Conservation (phyloP, 2,888 invertebrate genomes). For the Thumatha senex region DNA sequence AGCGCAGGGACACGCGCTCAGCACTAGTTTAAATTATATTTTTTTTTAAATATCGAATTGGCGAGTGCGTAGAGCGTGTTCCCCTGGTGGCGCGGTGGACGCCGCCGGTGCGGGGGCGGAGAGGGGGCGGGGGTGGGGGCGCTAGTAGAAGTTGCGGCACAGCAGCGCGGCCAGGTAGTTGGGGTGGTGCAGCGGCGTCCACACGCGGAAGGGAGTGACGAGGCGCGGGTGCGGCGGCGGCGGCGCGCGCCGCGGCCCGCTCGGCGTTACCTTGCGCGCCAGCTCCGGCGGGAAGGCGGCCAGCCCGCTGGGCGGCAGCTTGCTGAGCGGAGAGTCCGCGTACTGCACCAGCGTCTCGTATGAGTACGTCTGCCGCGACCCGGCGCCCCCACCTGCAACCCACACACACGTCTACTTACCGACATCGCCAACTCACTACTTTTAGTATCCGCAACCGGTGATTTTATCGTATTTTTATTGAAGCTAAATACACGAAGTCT, state of each 20-base stretch:
- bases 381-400: constrained; percentile 49
- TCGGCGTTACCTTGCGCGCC: constrained; percentile 79
- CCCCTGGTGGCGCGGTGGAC: constrained; percentile 10
- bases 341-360: constrained; percentile 82
- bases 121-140: constrained; percentile 24
- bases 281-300: constrained; percentile 77
- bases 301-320: constrained; percentile 78
- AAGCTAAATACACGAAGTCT: no score
- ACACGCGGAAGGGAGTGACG: constrained; percentile 44
- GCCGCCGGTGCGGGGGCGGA: constrained; percentile 8
- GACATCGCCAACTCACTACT: no score
- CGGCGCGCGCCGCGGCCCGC: constrained; percentile 35
- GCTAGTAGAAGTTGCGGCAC: constrained; percentile 75
- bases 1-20: no score
- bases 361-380: constrained; percentile 73
- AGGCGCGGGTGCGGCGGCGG: constrained; percentile 32
- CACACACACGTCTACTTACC: not conserved
- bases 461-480: not conserved
- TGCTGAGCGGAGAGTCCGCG: constrained; percentile 81
- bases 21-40: no score
- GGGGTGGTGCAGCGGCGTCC: constrained; percentile 66
- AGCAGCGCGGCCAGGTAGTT: constrained; percentile 76
- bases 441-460: no score
- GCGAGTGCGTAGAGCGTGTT: not conserved
- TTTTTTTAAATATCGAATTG: not conserved